phyloP scores from a whole-genome alignment of 2,113 vertebrate genomes.

The Plestiodon gilberti region DNA sequence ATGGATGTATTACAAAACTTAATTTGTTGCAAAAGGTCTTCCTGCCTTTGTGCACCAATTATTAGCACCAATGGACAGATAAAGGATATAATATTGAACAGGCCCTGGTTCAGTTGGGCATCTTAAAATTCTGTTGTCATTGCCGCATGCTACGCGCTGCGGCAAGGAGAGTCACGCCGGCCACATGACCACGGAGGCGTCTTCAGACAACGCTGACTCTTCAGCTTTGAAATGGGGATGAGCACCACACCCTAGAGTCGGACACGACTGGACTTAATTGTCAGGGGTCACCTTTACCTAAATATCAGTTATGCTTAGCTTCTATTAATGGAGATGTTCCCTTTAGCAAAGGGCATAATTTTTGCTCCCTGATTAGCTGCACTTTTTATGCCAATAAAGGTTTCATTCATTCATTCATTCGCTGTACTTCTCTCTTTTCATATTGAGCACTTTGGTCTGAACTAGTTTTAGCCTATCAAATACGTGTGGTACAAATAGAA shows the following conservation, averaged over 20 bases:
- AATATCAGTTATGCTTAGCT: not conserved
- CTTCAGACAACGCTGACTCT: too few species aligned
- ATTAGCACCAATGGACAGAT: constrained; percentile 50
- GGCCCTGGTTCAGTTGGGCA: not conserved
- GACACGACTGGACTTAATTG: too few species aligned
- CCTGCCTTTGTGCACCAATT: not conserved
- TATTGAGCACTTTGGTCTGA: not conserved
- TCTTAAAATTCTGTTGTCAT: rapidly evolving
- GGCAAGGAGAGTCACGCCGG: too few species aligned
- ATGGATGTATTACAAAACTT: constrained; percentile 18
- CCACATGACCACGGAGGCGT: too few species aligned
- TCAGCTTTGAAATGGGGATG: too few species aligned
- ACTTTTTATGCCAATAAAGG: too few species aligned
- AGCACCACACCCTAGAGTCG: too few species aligned
- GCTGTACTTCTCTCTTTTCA: too few species aligned
- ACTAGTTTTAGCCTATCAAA: not conserved
- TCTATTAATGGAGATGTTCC: not conserved
- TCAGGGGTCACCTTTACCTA: too few species aligned
- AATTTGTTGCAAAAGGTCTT: constrained; percentile 27
- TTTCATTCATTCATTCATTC: too few species aligned
- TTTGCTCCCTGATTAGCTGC: not conserved
- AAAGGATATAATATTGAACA: constrained; percentile 25
- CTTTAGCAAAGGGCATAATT: not conserved
- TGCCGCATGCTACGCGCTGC: too few species aligned
- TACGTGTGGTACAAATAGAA: not conserved